These are phyloP conservation scores for Bombus confusus DNA, from an alignment of 1,140 invertebrate species.

Conservation along the genomic window DNA sequence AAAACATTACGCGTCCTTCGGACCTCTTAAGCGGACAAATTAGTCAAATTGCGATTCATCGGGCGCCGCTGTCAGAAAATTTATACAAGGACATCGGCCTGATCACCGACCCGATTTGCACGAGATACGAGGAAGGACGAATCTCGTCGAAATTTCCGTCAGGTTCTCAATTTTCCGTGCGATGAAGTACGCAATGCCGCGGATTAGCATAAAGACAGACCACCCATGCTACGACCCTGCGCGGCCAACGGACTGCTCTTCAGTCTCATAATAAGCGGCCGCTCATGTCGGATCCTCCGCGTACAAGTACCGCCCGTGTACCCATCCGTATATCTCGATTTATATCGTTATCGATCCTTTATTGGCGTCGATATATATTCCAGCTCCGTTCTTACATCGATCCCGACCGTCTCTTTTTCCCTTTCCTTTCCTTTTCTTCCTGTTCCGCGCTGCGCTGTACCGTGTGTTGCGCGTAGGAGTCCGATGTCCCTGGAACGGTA, in stretches of 20 bases:
- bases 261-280: slow-evolving; percentile 78
- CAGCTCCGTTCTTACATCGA: slow-evolving; percentile 63
- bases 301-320: slow-evolving; percentile 80
- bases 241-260: slow-evolving; percentile 69
- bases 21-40: slow-evolving; percentile 6
- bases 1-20: slow-evolving; percentile 32
- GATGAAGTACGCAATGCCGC: slow-evolving; percentile 40
- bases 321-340: slow-evolving; percentile 81
- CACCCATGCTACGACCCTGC: slow-evolving; percentile 80
- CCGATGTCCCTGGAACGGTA: slow-evolving; percentile 66
- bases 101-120: neutral
- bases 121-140: neutral
- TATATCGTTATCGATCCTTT: slow-evolving; percentile 82
- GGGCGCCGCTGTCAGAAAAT: neutral
- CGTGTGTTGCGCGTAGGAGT: slow-evolving; percentile 61
- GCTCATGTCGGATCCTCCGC: slow-evolving; percentile 76
- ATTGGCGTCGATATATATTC: slow-evolving; percentile 79
- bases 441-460: neutral
- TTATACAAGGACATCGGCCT: neutral
- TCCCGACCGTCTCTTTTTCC: slow-evolving; percentile 36
- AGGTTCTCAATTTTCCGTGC: slow-evolving; percentile 16
- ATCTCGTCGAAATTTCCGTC: neutral
- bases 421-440: slow-evolving; percentile 4
- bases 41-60: slow-evolving; percentile 12
- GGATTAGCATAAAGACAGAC: slow-evolving; percentile 74